Evolutionary conservation across 2,888 invertebrate species (phyloP), one percentile per base, ranked within the genome.

Genomic region (Eristalis tenax): DNA sequence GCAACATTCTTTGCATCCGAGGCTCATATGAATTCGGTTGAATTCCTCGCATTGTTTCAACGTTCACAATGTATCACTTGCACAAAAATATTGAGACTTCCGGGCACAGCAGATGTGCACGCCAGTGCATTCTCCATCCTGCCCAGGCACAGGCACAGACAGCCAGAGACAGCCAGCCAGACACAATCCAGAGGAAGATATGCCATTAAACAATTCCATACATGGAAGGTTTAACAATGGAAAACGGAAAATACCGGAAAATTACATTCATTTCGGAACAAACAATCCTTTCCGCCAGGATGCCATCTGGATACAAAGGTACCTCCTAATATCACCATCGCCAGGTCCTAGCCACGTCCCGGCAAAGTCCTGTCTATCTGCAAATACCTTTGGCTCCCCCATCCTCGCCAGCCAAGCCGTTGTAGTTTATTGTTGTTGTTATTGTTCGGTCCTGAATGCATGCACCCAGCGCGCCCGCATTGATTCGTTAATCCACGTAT

Each of bases 191-290:
- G 77, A 18, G 50, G 18, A 8, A 18, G 50, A 2, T 65, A 82
- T 50, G 40, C 83, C 78, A 75, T 86, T 83, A 40, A 86, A 71
- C 83, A 83, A 86, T 86, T 86, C 71, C 83, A 83, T 26, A 74
- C 75, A 86, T 83, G 78, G 75, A 79, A 86, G 83, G 86, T 86
- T 83, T 83, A 86, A 83, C 86, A 83, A 86, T 86, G 83, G 75
- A 79, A 86, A 83, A 86, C 83, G 83, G 75, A 83, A 86, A 83
- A 86, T 83, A 83, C 86, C 86, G 86, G 86, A 86, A 86, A 86
- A 86, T 86, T 86, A 86, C 83, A 71, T 86, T 86, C 86, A 83
- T 83, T 82, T 75, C 66, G 79, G 79, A 86, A 79, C 86, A 83
- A 86, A 83, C 86, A 86, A 83, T 83, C 75, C 83, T 63, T 86